phyloP scores from a whole-genome alignment of 2,113 vertebrate species.

The Diadophis punctatus region DNA sequence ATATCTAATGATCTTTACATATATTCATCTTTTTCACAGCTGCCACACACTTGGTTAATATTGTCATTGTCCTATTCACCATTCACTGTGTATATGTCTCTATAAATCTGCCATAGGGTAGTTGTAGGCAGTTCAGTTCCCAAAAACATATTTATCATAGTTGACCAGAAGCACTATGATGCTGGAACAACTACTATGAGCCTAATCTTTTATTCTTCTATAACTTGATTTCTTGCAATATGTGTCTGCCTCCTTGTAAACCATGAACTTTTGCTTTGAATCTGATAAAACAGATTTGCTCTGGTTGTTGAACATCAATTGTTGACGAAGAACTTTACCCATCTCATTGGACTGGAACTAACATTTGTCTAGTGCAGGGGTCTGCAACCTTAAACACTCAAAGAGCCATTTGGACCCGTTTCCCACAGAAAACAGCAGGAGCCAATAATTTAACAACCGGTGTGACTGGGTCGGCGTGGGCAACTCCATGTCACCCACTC shows the following conservation, averaged over 20 bases:
- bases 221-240: background rate
- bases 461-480: too few relatives aligned
- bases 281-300: background rate
- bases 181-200: background rate
- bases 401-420: too few relatives aligned
- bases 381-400: too few relatives aligned
- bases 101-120: background rate
- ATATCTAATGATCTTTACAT: background rate
- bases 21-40: background rate
- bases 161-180: background rate
- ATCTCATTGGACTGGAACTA: background rate
- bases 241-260: background rate
- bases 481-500: too few relatives aligned
- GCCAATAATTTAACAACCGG: too few relatives aligned
- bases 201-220: background rate
- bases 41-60: background rate
- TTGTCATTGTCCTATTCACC: background rate
- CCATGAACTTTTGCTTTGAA: background rate
- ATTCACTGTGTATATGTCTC: background rate
- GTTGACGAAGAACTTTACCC: background rate
- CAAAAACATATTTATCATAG: background rate
- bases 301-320: background rate
- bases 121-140: background rate
- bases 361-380: constrained; percentile 46
- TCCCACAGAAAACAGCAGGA: too few relatives aligned